These are phyloP conservation scores for Abramis brama DNA, from an alignment of 2,113 vertebrate genomes.

Conservation along the genomic window DNA sequence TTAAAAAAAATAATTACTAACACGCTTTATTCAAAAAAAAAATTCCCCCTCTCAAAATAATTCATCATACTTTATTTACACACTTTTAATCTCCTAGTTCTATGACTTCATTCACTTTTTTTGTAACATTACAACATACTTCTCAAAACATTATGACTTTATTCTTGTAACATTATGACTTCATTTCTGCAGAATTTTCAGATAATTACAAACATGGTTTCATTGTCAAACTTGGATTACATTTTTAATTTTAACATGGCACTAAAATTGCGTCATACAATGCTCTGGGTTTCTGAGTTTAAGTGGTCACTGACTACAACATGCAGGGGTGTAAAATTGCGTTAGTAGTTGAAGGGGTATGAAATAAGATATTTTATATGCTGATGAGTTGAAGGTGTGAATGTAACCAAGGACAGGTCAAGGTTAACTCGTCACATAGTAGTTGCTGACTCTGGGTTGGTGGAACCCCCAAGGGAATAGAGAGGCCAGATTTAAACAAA, in stretches of 20 bases:
- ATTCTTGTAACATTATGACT: neutral
- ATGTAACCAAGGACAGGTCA: conserved; percentile 28
- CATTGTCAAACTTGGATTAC: neutral
- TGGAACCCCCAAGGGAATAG: neutral
- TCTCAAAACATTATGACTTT: neutral
- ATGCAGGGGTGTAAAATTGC: neutral
- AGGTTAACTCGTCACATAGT: neutral
- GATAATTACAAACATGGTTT: neutral
- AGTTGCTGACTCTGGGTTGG: neutral
- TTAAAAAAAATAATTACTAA: too few relatives aligned
- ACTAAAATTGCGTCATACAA: neutral
- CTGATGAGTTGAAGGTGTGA: neutral
- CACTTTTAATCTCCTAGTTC: neutral
- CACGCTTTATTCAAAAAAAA: too few relatives aligned
- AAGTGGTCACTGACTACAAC: neutral
- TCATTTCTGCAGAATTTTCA: neutral
- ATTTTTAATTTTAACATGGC: neutral
- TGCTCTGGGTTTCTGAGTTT: neutral
- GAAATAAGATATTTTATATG: neutral
- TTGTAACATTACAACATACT: too few relatives aligned
- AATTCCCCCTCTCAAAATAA: neutral
- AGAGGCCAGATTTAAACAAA: conserved; percentile 19
- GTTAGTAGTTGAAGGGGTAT: neutral
- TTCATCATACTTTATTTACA: neutral
- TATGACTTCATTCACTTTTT: too few relatives aligned